Percentiles rank a stretch among this genome's conserved stretches.
These are phyloP conservation scores for Crossoptilon crossoptilon DNA, from an alignment of 2,797 vertebrate genomes.

Conservation along the genomic window DNA sequence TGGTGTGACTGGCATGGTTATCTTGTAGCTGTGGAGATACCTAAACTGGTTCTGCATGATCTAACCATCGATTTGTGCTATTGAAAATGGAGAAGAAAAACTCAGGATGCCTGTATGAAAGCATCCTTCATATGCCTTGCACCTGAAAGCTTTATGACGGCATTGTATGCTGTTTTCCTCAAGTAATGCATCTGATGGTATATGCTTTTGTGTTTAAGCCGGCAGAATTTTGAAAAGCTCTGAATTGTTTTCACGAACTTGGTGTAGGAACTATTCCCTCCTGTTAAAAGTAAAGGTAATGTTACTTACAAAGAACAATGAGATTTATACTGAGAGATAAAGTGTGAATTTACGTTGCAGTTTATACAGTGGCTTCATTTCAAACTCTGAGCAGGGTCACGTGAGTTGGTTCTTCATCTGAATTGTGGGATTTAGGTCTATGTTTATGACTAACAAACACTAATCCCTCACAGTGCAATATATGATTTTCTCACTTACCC, in stretches of 20 bases:
- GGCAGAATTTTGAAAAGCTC: not conserved
- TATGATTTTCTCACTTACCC: slow-evolving; percentile 27
- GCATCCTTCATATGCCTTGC: not conserved
- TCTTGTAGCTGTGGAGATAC: not conserved
- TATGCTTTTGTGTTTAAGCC: not conserved
- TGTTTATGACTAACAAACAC: slow-evolving; percentile 20
- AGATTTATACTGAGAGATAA: not conserved
- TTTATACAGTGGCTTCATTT: slow-evolving; percentile 19
- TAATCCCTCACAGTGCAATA: slow-evolving; percentile 19
- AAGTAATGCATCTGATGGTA: not conserved
- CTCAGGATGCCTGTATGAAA: not conserved
- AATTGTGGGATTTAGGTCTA: not conserved
- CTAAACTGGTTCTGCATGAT: not conserved
- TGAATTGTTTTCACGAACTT: not conserved
- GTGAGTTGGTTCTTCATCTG: not conserved
- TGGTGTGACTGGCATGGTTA: not conserved
- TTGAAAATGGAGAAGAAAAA: not conserved
- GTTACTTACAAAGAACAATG: not conserved
- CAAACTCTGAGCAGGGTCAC: not conserved
- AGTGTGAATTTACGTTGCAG: not conserved
- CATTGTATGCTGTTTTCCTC: not conserved
- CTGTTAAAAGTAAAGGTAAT: not conserved
- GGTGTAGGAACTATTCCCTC: not conserved
- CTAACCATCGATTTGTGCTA: not conserved
- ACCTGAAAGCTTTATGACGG: not conserved